These are phyloP conservation scores for Holocentrus rufus DNA, from an alignment of 2,797 vertebrate genomes.

Conservation along the genomic window DNA sequence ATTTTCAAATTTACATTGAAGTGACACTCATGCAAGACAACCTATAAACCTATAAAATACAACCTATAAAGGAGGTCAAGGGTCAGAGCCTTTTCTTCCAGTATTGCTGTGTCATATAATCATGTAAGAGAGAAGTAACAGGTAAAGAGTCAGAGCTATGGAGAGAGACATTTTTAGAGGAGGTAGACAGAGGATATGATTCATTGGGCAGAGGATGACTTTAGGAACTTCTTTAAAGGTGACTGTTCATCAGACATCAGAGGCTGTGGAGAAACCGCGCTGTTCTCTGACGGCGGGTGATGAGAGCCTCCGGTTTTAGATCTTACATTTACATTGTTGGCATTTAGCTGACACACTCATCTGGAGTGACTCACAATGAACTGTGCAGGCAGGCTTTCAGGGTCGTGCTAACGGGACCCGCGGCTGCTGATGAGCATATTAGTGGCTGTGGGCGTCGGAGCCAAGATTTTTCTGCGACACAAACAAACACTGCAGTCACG, in stretches of 20 bases:
- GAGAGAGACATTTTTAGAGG: not conserved
- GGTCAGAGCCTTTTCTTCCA: no score
- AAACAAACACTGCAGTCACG: not conserved
- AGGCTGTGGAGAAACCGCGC: not conserved
- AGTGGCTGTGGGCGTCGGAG: constrained; percentile 12
- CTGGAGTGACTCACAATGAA: constrained; percentile 37
- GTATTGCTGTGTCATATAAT: no score
- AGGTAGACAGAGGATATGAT: not conserved
- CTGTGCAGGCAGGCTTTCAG: constrained; percentile 41
- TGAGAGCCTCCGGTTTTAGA: no score
- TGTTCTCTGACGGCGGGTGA: constrained; percentile 34
- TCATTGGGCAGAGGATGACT: constrained; percentile 20
- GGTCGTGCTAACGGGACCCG: constrained; percentile 28
- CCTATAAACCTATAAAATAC: no score
- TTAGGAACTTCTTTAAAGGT: constrained; percentile 2
- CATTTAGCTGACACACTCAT: constrained; percentile 48
- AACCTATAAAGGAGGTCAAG: not conserved
- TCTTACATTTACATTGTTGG: constrained; percentile 55
- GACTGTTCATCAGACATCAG: no score
- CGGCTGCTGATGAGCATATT: not conserved
- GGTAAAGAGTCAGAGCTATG: no score
- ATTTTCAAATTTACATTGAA: not conserved
- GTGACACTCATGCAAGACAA: not conserved
- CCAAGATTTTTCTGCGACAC: constrained; percentile 21
- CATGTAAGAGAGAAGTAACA: no score